Conservation (phyloP, 2,113 vertebrate genomes). For the Chionis minor region DNA sequence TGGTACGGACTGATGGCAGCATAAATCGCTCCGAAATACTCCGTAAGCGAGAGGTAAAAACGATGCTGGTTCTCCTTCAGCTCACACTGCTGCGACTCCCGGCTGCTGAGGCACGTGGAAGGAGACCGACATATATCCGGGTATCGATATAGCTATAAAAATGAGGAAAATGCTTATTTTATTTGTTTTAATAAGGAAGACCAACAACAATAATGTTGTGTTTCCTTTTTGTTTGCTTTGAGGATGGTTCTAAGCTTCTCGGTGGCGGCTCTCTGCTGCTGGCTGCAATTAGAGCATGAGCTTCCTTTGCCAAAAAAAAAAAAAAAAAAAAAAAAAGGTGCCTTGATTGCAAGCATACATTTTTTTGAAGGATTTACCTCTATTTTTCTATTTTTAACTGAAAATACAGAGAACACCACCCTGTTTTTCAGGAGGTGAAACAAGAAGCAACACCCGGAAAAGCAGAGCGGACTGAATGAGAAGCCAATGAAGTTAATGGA, state of each 20-base stretch:
- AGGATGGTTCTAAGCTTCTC: background rate
- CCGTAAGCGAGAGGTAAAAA: background rate
- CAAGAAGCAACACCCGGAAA: background rate
- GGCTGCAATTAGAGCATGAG: background rate
- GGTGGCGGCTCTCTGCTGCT: background rate
- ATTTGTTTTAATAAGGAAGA: background rate
- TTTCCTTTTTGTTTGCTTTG: background rate
- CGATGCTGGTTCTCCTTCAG: background rate
- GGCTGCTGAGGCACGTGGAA: background rate
- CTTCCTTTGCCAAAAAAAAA: background rate
- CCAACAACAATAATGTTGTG: background rate
- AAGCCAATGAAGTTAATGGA: background rate
- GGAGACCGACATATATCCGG: accelerated
- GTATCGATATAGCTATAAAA: background rate
- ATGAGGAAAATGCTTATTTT: background rate
- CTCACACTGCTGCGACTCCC: background rate
- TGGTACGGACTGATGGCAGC: background rate
- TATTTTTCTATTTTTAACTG: background rate
- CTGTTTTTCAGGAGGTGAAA: background rate
- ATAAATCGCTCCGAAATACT: background rate
- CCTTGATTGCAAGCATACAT: background rate
- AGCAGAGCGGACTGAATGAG: background rate
- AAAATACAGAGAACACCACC: background rate
- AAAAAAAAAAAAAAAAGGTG: background rate
- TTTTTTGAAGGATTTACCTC: background rate